Conservation (phyloP, 2,113 vertebrate species). For the Boulengeromyrus knoepffleri region DNA sequence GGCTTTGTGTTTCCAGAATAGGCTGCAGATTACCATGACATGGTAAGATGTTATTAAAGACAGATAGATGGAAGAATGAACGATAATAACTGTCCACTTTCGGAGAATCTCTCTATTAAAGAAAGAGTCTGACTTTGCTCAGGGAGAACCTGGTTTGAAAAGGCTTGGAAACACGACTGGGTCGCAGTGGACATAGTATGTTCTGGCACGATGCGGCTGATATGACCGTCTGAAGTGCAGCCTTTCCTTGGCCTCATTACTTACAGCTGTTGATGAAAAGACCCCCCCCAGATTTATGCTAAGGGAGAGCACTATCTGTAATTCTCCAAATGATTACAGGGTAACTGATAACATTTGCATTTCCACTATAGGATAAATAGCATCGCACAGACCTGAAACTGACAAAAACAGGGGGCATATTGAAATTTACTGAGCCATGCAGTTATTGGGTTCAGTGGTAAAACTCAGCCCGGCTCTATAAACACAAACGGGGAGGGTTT, state of each 20-base stretch:
- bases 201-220: background rate
- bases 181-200: background rate
- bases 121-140: background rate
- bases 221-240: background rate
- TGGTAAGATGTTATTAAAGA: background rate
- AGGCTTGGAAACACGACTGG: no score
- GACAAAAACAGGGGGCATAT: background rate
- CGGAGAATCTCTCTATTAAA: background rate
- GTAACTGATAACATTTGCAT: background rate
- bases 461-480: background rate
- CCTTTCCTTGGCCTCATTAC: background rate
- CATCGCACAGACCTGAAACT: background rate
- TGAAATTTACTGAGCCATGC: background rate
- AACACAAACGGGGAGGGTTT: background rate
- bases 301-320: background rate
- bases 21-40: background rate
- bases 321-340: background rate
- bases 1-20: background rate
- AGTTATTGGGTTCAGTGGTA: background rate
- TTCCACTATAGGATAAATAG: background rate
- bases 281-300: background rate
- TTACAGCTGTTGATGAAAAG: background rate
- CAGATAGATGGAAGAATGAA: background rate
- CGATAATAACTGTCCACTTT: background rate
- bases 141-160: background rate